phyloP scores from a whole-genome alignment of 1,140 invertebrate species.

The Drosophila nigrodunni region DNA sequence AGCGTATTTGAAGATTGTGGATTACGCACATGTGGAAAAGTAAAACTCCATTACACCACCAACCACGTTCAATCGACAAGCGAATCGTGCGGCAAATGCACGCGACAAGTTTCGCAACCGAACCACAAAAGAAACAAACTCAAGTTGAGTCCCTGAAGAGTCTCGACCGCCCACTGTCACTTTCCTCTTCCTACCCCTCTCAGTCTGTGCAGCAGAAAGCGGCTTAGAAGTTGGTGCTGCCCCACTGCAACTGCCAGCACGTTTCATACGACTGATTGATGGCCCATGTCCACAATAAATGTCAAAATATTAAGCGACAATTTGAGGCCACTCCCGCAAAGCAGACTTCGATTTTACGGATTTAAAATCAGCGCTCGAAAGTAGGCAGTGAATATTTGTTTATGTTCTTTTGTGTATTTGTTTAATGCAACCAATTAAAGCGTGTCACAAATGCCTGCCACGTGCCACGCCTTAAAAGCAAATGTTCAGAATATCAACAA shows the following conservation, averaged over 20 bases:
- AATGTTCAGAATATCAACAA: conserved; percentile 24
- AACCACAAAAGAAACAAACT: not conserved
- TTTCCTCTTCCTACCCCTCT: not conserved
- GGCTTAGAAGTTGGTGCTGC: conserved; percentile 22
- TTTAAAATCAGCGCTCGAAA: conserved; percentile 23
- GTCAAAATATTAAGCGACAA: conserved; percentile 58
- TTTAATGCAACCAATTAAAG: conserved; percentile 53
- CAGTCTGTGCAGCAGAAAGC: conserved; percentile 1
- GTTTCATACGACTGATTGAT: conserved; percentile 63
- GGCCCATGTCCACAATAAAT: conserved; percentile 56
- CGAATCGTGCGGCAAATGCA: conserved; percentile 76
- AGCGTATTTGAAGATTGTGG: conserved; percentile 49
- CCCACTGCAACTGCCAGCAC: conserved; percentile 54
- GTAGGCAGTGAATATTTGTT: conserved; percentile 24
- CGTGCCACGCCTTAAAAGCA: conserved; percentile 2
- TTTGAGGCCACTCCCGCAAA: conserved; percentile 8
- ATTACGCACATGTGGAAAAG: conserved; percentile 38
- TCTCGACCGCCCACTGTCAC: conserved; percentile 6
- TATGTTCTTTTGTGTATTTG: not conserved
- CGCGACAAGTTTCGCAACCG: conserved; percentile 70
- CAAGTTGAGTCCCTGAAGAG: conserved; percentile 7
- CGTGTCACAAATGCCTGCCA: conserved; percentile 6
- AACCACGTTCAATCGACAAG: conserved; percentile 72
- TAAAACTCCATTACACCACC: conserved; percentile 66
- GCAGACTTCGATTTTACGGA: conserved; percentile 4